These are phyloP conservation scores for Poecilobothrus nobilitatus DNA, from an alignment of 2,888 invertebrate genomes.

Conservation along the genomic window DNA sequence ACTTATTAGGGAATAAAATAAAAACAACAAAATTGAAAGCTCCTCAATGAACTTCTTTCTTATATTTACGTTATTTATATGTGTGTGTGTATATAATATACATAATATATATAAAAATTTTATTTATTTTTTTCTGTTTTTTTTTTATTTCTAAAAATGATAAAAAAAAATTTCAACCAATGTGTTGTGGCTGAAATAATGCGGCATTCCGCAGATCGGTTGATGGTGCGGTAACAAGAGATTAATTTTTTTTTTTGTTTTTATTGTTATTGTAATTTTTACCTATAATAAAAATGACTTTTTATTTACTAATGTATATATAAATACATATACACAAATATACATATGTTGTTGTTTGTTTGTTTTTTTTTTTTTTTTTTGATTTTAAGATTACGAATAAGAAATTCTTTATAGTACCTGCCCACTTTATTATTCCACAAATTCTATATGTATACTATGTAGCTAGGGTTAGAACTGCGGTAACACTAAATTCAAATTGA, in stretches of 20 bases:
- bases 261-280: background rate
- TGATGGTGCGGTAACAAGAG: conserved; percentile 3
- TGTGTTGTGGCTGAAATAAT: conserved; percentile 33
- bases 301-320: background rate
- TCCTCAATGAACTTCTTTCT: too few species aligned
- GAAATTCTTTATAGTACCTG: background rate
- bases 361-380: too few species aligned
- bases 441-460: too few species aligned
- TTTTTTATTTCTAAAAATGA: conserved; percentile 20
- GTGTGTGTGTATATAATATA: too few species aligned
- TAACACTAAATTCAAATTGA: too few species aligned
- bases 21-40: too few species aligned
- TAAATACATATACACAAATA: background rate
- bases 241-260: conserved; percentile 12
- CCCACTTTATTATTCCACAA: background rate
- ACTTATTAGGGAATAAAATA: too few species aligned
- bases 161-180: conserved; percentile 27
- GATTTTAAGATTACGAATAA: background rate
- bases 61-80: too few species aligned
- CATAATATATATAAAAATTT: too few species aligned
- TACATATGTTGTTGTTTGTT: too few species aligned
- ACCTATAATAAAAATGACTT: background rate
- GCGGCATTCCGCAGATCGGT: conserved; percentile 27
- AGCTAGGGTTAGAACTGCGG: too few species aligned
- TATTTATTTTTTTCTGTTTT: background rate